Conservation (phyloP, 2,888 invertebrate species). For the Ectemnius lituratus region DNA sequence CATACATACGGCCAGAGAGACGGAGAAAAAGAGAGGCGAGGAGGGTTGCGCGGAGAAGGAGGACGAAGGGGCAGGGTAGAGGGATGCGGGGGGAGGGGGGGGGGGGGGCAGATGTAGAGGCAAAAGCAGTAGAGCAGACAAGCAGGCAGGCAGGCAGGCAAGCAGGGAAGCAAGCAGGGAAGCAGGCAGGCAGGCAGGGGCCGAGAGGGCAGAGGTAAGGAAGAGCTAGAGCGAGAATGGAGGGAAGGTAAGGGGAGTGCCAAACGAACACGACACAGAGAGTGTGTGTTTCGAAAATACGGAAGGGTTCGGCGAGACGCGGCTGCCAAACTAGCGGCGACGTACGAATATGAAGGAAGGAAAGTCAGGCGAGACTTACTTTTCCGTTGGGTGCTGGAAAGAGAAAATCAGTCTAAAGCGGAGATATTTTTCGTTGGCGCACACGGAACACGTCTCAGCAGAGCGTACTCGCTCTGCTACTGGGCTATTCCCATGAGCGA, state of each 20-base stretch:
- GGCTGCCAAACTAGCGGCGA: too few relatives aligned
- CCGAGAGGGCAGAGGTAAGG: too few relatives aligned
- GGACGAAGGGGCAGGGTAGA: neutral
- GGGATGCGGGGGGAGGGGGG: neutral
- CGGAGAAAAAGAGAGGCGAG: too few relatives aligned
- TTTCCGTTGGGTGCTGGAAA: conserved; percentile 72
- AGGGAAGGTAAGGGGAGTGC: neutral
- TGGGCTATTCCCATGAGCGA: conserved; percentile 75
- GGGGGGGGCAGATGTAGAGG: neutral
- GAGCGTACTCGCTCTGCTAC: conserved; percentile 64
- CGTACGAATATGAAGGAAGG: conserved; percentile 7
- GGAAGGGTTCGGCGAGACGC: neutral
- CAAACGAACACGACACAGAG: conserved; percentile 10
- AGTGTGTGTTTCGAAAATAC: conserved; percentile 27
- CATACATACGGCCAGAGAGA: neutral
- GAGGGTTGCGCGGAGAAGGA: neutral
- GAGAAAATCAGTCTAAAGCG: conserved; percentile 73
- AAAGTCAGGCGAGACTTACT: conserved; percentile 66
- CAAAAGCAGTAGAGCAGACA: neutral
- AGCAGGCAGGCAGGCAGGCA: neutral
- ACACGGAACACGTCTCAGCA: conserved; percentile 72
- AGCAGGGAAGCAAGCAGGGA: neutral
- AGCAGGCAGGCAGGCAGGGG: neutral
- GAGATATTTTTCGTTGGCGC: conserved; percentile 72
- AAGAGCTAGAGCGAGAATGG: neutral